phyloP scores from a whole-genome alignment of 2,888 invertebrate genomes.

The Sepioteuthis lessoniana region DNA sequence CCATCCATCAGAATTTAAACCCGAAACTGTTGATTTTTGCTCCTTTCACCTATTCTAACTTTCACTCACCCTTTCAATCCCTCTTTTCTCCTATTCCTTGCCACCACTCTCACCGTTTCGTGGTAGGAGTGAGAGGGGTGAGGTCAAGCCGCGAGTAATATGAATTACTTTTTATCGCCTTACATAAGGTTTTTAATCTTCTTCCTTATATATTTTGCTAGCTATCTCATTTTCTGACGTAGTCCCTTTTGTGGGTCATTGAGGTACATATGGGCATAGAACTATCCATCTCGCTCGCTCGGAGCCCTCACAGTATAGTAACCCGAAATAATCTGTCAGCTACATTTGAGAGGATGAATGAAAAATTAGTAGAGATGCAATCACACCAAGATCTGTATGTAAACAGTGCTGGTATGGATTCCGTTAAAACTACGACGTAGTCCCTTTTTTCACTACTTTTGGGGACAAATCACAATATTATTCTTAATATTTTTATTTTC shows the following conservation, averaged over 20 bases:
- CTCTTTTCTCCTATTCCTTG: background rate
- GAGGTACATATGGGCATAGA: background rate
- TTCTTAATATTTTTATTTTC: no score
- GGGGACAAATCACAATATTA: no score
- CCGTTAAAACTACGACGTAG: no score
- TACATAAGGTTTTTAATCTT: background rate
- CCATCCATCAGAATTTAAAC: conserved; percentile 24
- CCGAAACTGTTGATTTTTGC: background rate
- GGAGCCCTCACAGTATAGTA: no score
- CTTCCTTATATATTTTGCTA: background rate
- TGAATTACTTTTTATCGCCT: conserved; percentile 33
- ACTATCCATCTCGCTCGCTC: background rate
- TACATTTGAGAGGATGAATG: no score
- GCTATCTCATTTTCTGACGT: background rate
- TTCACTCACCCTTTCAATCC: background rate
- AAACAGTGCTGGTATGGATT: no score
- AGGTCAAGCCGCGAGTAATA: background rate
- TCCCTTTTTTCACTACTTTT: no score
- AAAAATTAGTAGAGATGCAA: no score
- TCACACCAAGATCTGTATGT: no score
- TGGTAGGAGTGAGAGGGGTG: background rate
- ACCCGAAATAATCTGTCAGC: no score
- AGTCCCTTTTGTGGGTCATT: background rate
- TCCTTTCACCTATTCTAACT: background rate
- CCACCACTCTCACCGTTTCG: background rate